Conservation (phyloP, 2,888 invertebrate genomes). For the Patella ulyssiponensis region DNA sequence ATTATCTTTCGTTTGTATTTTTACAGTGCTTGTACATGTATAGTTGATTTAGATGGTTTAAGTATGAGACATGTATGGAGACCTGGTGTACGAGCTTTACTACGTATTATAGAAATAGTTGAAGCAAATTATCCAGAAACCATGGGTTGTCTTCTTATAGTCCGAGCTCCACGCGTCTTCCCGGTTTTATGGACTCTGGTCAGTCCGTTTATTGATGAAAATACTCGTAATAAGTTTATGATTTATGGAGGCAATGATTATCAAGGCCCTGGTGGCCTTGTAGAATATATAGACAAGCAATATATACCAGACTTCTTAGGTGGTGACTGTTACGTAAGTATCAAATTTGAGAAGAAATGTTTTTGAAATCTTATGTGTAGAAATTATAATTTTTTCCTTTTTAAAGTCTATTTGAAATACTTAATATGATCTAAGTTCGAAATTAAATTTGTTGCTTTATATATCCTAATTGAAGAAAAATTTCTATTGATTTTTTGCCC, state of each 20-base stretch:
- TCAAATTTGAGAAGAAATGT: not conserved
- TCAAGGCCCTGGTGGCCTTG: conserved; percentile 84
- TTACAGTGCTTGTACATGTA: conserved; percentile 86
- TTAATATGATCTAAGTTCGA: too few relatives aligned
- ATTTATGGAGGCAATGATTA: conserved; percentile 93
- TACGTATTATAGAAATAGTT: conserved; percentile 85
- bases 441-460: too few relatives aligned
- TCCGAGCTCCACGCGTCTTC: conserved; percentile 92
- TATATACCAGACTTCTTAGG: conserved; percentile 93
- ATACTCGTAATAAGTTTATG: conserved; percentile 91
- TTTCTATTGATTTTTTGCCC: too few relatives aligned
- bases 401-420: too few relatives aligned
- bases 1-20: not conserved
- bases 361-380: not conserved
- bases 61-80: conserved; percentile 97
- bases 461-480: too few relatives aligned
- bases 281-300: conserved; percentile 87
- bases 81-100: conserved; percentile 83
- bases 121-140: conserved; percentile 97
- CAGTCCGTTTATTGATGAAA: conserved; percentile 95
- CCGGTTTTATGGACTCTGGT: conserved; percentile 96
- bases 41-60: conserved; percentile 93
- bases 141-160: conserved; percentile 90
- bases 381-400: too few relatives aligned
- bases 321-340: conserved; percentile 86